Conservation (phyloP, 2,113 vertebrate genomes). For the Poeciliopsis retropinna region DNA sequence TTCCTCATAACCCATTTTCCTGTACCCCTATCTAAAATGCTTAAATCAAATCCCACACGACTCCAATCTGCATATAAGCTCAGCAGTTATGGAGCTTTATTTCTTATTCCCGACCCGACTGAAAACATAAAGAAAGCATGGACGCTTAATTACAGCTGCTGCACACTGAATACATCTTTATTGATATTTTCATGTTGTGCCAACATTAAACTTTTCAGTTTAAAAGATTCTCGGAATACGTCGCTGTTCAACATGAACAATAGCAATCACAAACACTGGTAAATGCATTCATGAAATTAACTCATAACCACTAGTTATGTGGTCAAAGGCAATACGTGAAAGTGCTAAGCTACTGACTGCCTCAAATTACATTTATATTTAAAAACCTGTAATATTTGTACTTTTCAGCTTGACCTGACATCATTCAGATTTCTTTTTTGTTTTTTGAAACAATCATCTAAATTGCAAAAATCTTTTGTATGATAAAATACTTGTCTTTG, state of each 20-base stretch:
- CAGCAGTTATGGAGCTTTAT: no score
- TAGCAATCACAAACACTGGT: constrained; percentile 70
- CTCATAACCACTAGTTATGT: constrained; percentile 49
- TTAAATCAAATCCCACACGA: no score
- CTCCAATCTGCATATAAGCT: no score
- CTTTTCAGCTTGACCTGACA: not conserved
- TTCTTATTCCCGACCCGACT: no score
- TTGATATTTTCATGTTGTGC: constrained; percentile 47
- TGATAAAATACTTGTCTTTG: not conserved
- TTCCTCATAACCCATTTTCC: no score
- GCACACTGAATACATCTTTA: constrained; percentile 54
- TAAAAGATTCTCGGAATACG: constrained; percentile 68
- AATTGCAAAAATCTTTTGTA: not conserved
- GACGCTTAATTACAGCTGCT: not conserved
- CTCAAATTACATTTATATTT: not conserved
- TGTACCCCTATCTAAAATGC: no score
- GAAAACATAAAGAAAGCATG: not conserved
- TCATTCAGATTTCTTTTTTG: not conserved
- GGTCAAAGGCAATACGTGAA: constrained; percentile 62
- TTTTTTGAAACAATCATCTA: not conserved
- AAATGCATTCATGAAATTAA: constrained; percentile 60
- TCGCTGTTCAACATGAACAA: constrained; percentile 80
- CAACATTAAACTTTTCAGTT: constrained; percentile 47
- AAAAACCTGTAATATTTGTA: not conserved
- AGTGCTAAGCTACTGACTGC: constrained; percentile 38